These are phyloP conservation scores for Sinopyrophorus schimmeli DNA, from an alignment of 2,888 invertebrate genomes.

Conservation along the genomic window DNA sequence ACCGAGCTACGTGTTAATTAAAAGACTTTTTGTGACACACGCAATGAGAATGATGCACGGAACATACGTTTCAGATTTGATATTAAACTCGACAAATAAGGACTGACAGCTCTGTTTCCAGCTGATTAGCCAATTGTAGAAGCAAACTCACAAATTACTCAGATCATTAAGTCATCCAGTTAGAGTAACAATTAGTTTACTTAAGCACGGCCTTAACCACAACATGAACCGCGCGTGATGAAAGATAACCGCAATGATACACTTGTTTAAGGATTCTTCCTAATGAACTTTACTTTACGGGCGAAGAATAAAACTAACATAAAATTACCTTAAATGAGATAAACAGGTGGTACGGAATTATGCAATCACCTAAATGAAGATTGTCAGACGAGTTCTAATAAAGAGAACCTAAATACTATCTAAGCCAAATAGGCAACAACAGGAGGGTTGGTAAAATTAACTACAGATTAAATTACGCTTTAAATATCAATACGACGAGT, in stretches of 20 bases:
- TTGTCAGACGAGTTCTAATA: no score
- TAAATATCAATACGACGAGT: no score
- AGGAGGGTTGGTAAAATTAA: no score
- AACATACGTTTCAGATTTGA: no score
- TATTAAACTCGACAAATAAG: no score
- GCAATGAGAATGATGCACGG: no score
- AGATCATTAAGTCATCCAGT: slow-evolving; percentile 15
- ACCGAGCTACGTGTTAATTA: no score
- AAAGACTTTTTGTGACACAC: no score
- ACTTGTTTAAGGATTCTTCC: slow-evolving; percentile 3
- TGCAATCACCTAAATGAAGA: slow-evolving; percentile 2
- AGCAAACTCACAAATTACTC: slow-evolving; percentile 14
- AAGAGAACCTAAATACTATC: no score
- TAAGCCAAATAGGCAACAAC: no score
- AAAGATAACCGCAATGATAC: slow-evolving; percentile 13
- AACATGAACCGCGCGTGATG: slow-evolving; percentile 4
- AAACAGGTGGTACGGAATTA: slow-evolving; percentile 1
- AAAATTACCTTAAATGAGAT: background rate
- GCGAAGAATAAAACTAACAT: background rate
- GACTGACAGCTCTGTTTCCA: slow-evolving; percentile 10
- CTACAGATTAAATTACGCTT: no score
- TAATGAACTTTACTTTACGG: slow-evolving; percentile 3
- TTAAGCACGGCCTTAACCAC: slow-evolving; percentile 14
- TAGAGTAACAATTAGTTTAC: slow-evolving; percentile 17
- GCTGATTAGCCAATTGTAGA: slow-evolving; percentile 11